Percentiles rank a stretch among this genome's conserved stretches.
Conservation (phyloP, 2,888 invertebrate genomes). For the Idaea aversata region DNA sequence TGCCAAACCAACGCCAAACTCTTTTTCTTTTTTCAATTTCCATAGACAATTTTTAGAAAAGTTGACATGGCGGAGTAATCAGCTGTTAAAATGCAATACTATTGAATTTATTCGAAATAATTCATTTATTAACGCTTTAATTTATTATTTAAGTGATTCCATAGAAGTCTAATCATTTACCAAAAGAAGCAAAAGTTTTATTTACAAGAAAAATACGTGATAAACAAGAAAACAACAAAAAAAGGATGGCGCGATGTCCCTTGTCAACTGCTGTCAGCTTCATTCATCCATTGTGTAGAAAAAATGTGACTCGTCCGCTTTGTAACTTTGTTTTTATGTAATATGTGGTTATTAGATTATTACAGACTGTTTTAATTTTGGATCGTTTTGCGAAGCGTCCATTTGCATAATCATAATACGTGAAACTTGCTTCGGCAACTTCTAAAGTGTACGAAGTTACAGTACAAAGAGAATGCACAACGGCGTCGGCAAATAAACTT, state of each 20-base stretch:
- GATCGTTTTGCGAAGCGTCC: constrained; percentile 39
- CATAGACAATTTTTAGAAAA: constrained; percentile 37
- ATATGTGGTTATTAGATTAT: constrained; percentile 56
- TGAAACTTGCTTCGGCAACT: constrained; percentile 26
- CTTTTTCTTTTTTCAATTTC: constrained; percentile 4
- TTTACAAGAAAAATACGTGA: constrained; percentile 24
- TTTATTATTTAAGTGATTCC: constrained; percentile 28
- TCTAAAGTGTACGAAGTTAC: constrained; percentile 50
- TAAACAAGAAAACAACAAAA: constrained; percentile 34
- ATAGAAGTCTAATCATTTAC: constrained; percentile 7
- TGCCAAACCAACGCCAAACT: no score
- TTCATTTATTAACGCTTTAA: constrained; percentile 34
- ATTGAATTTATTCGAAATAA: constrained; percentile 33
- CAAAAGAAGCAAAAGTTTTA: background rate
- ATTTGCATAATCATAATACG: constrained; percentile 14
- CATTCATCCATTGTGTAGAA: constrained; percentile 78
- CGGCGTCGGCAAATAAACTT: constrained; percentile 64
- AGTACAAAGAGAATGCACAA: constrained; percentile 67
- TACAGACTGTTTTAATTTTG: constrained; percentile 49
- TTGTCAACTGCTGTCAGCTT: constrained; percentile 76
- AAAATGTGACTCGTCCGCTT: constrained; percentile 76
- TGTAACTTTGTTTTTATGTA: constrained; percentile 66
- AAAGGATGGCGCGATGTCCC: constrained; percentile 74
- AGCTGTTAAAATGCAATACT: constrained; percentile 75
- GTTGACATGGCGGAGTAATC: constrained; percentile 76